Base-by-base conservation (phyloP, 2,888 invertebrate genomes). In the Monopis laevigella region DNA sequence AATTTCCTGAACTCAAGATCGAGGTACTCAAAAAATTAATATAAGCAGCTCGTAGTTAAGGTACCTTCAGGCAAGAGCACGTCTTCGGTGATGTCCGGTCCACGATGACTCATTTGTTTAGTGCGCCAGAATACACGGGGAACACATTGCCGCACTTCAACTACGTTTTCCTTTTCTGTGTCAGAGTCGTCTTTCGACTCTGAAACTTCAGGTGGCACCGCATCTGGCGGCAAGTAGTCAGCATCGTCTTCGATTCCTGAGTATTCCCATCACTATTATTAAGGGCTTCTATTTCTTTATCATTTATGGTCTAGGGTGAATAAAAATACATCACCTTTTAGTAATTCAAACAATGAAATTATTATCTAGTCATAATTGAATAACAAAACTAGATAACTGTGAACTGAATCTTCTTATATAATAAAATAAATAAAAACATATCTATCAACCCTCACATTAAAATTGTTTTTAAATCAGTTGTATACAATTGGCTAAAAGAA, bases 1-100 rank as follows among this genome's bases (percentile, higher is more conserved):
- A 44, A 34, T 42, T 46, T 32, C 45, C 48, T 46, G 43, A 48
- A 48, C 27, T 46, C 45, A 38, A 43, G 34, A 13, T 27, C 44
- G 32, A 48, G 40, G 44, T 46, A 46, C 29, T 46, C 42, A 41
- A 44, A 46, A 45, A 46, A 46, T 18, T 28, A 41, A 26, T 28
- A 44, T 39, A 48, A 40, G 16, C 24, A 11, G 45, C 44, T 48
- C 7, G 29, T 43, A 8, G 39, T 35, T 16, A 46, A 43, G 39
- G 35, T 45, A 8, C 46, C 48, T 29, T 45, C 45, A 14, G 44
- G 28, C 24, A 41, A 13, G 17, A 47, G 42, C 38, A 41, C 45
- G 24, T 47, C 48, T 24, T 46, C 46, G 10, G 36, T 34, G 21
- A 48, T 47, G 38, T 47, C 41, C 19, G 41, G 45, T 26, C 48